These are phyloP conservation scores for Metacarcinus magister DNA, from an alignment of 2,888 invertebrate genomes.

Conservation along the genomic window DNA sequence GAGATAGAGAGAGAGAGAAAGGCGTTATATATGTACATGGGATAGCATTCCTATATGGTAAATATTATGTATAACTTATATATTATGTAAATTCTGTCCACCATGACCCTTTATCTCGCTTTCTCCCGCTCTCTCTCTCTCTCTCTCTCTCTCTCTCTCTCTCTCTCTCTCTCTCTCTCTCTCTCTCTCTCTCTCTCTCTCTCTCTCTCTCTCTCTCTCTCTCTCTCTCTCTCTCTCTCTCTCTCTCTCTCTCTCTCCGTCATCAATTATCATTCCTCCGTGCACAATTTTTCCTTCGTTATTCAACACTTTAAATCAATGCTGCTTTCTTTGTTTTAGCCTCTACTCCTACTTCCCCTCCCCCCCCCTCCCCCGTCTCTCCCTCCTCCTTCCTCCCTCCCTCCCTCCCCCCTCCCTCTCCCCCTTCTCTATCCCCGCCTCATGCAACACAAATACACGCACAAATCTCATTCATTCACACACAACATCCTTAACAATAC, in stretches of 20 bases:
- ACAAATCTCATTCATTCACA: not conserved
- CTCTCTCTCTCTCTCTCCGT: not conserved
- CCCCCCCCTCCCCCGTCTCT: not conserved
- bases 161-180: slow-evolving; percentile 49
- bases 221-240: not conserved
- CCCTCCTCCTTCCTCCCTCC: not conserved
- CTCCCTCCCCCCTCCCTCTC: not conserved
- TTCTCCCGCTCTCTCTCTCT: not conserved
- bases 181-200: not conserved
- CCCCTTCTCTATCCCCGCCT: not conserved
- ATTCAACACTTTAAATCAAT: too few species aligned
- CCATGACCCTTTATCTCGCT: not conserved
- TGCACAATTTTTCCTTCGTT: not conserved
- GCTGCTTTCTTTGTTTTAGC: not conserved
- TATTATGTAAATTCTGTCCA: not conserved
- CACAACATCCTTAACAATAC: not conserved
- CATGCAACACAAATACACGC: not conserved
- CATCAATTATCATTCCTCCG: not conserved
- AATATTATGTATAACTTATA: not conserved
- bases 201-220: not conserved
- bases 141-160: not conserved
- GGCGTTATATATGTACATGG: too few species aligned
- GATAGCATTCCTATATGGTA: too few species aligned
- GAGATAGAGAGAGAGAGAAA: not conserved
- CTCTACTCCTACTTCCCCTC: not conserved